These are phyloP conservation scores for Zapus hudsonius DNA, from an alignment of 2,113 vertebrate genomes.

Conservation along the genomic window DNA sequence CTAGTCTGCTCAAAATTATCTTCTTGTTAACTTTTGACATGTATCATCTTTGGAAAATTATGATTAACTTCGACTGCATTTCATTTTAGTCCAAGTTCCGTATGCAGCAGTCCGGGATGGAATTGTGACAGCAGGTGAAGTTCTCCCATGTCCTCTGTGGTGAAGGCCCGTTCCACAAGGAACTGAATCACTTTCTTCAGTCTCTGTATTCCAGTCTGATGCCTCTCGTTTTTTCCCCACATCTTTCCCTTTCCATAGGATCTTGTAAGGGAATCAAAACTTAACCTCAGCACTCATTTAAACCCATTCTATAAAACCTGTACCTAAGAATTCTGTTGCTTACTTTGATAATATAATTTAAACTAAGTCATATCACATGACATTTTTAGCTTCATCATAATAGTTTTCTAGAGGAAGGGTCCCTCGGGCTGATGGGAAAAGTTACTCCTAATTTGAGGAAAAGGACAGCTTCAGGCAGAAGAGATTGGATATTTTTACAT, in stretches of 20 bases:
- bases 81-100: background rate
- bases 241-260: background rate
- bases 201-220: background rate
- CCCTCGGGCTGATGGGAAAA: background rate
- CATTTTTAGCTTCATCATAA: conserved; percentile 9
- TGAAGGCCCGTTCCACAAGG: background rate
- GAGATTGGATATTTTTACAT: background rate
- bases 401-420: background rate
- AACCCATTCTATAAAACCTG: background rate
- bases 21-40: conserved; percentile 6
- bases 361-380: background rate
- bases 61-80: background rate
- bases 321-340: background rate
- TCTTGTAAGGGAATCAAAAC: conserved; percentile 30
- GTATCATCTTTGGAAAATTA: conserved; percentile 5
- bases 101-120: background rate
- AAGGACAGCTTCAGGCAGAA: background rate
- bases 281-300: background rate
- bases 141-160: background rate
- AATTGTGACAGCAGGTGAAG: background rate
- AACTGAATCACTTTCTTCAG: background rate
- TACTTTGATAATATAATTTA: background rate
- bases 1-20: background rate
- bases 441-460: conserved; percentile 8
- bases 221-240: background rate